Conservation (phyloP, 2,113 vertebrate species). For the Antennarius striatus region DNA sequence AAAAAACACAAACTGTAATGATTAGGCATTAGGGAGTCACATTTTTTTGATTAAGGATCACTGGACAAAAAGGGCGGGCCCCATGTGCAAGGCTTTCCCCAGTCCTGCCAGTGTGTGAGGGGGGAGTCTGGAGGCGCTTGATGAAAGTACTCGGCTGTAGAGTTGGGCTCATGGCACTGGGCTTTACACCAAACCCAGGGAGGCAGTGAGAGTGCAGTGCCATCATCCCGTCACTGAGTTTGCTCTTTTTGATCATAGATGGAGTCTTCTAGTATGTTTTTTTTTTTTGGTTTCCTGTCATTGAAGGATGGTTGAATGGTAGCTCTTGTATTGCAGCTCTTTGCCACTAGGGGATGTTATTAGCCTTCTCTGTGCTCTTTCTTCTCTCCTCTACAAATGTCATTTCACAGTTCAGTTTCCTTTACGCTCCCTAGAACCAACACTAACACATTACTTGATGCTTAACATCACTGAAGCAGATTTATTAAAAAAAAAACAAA, state of each 20-base stretch:
- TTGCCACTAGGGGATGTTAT: slow-evolving; percentile 66
- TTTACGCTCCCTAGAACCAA: slow-evolving; percentile 45
- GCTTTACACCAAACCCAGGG: slow-evolving; percentile 60
- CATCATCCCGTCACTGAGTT: slow-evolving; percentile 78
- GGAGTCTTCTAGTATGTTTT: slow-evolving; percentile 69
- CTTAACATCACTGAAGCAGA: slow-evolving; percentile 60
- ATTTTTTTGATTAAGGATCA: slow-evolving; percentile 45
- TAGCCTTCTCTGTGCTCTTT: slow-evolving; percentile 77
- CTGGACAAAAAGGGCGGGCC: slow-evolving; percentile 50
- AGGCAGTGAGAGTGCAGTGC: slow-evolving; percentile 70
- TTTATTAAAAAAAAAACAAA: slow-evolving; percentile 19
- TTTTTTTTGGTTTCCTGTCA: slow-evolving; percentile 55
- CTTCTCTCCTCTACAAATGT: slow-evolving; percentile 68
- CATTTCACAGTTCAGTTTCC: slow-evolving; percentile 50
- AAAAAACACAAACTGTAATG: neutral
- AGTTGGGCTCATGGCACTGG: slow-evolving; percentile 79
- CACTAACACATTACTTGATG: slow-evolving; percentile 71
- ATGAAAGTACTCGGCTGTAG: slow-evolving; percentile 82
- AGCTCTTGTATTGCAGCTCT: slow-evolving; percentile 64
- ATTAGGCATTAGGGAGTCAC: slow-evolving; percentile 8
- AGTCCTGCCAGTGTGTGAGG: slow-evolving; percentile 80
- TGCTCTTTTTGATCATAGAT: slow-evolving; percentile 75
- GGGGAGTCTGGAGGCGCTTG: slow-evolving; percentile 78
- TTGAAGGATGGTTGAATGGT: slow-evolving; percentile 53
- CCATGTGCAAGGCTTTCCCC: slow-evolving; percentile 25